These are phyloP conservation scores for Potamilus streckersoni DNA, from an alignment of 1,140 invertebrate species.

Conservation along the genomic window DNA sequence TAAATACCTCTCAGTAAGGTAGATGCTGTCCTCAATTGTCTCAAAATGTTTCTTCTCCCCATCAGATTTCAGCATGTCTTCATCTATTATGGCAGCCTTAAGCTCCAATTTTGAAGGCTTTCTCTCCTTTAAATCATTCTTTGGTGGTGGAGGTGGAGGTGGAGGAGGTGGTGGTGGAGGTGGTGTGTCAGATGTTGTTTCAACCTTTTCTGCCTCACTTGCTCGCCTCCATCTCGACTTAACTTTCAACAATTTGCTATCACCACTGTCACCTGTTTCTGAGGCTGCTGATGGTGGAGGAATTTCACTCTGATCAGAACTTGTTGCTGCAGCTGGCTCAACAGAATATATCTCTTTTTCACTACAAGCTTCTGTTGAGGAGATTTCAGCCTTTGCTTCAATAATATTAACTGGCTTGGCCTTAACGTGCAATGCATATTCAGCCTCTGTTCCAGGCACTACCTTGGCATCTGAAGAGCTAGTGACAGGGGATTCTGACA, in stretches of 20 bases:
- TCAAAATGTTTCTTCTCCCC: conserved; percentile 75
- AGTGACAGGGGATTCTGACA: no score
- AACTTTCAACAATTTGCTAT: conserved; percentile 81
- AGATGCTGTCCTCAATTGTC: conserved; percentile 85
- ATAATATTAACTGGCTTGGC: not conserved
- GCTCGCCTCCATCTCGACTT: conserved; percentile 87
- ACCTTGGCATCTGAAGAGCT: no score
- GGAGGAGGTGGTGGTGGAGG: conserved; percentile 20
- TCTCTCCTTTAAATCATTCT: conserved; percentile 2
- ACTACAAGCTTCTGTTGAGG: conserved; percentile 35
- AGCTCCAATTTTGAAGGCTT: conserved; percentile 16
- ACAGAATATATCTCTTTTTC: conserved; percentile 33
- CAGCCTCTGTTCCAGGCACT: no score
- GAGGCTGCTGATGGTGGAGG: not conserved
- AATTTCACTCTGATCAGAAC: not conserved
- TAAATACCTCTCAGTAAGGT: conserved; percentile 70
- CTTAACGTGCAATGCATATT: not conserved
- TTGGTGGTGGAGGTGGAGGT: conserved; percentile 17
- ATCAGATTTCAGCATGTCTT: conserved; percentile 74
- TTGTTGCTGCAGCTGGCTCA: conserved; percentile 6
- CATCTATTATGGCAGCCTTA: conserved; percentile 29
- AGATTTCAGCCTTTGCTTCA: conserved; percentile 26
- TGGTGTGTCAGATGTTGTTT: conserved; percentile 7
- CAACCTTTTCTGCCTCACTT: conserved; percentile 78
- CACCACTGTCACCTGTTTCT: not conserved